These are phyloP conservation scores for Acheta domesticus DNA, from an alignment of 2,888 invertebrate species.

Conservation along the genomic window DNA sequence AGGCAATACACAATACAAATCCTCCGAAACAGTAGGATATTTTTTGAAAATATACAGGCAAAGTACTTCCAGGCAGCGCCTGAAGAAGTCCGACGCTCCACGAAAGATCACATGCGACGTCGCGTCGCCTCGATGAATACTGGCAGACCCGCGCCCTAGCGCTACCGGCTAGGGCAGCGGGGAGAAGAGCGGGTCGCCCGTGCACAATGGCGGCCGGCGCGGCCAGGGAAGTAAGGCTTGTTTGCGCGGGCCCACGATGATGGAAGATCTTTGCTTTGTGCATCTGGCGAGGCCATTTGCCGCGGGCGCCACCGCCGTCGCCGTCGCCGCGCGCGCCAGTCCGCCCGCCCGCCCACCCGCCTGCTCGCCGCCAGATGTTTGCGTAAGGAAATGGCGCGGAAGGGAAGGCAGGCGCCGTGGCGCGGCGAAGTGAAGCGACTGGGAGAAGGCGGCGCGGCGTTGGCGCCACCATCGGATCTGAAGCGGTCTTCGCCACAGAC, in stretches of 20 bases:
- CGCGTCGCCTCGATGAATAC: not conserved
- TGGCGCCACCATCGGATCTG: too few species aligned
- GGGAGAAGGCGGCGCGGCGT: not conserved
- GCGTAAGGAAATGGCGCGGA: conserved; percentile 18
- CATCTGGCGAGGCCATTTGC: conserved; percentile 3
- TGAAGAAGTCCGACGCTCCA: too few species aligned
- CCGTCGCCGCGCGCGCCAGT: too few species aligned
- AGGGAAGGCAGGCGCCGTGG: not conserved
- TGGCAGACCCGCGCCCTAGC: too few species aligned
- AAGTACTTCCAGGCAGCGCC: too few species aligned
- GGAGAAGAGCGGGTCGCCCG: not conserved
- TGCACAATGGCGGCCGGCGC: not conserved
- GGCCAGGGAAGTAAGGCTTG: not conserved
- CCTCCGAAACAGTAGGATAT: too few species aligned
- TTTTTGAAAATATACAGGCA: too few species aligned
- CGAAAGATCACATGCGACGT: not conserved
- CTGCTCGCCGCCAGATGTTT: not conserved
- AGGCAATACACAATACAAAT: too few species aligned
- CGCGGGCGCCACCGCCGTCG: conserved; percentile 1
- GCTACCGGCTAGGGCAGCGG: too few species aligned
- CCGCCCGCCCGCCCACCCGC: not conserved
- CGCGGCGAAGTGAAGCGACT: not conserved
- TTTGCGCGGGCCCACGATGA: not conserved
- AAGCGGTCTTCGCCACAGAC: too few species aligned
- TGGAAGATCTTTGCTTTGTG: conserved; percentile 18